Conservation (phyloP, 2,888 invertebrate genomes). For the Catocala fraxini region DNA sequence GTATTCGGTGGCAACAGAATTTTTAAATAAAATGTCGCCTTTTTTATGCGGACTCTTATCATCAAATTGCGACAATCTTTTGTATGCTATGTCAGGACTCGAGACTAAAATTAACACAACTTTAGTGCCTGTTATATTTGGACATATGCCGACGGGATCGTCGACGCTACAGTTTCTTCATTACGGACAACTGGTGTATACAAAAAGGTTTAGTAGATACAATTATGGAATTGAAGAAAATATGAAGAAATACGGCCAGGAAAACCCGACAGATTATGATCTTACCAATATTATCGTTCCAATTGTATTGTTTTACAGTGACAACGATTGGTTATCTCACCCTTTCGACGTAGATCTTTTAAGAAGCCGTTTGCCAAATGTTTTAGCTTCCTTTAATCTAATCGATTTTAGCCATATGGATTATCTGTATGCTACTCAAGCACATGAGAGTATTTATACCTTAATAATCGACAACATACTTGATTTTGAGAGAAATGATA, state of each 20-base stretch:
- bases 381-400: constrained; percentile 79
- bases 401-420: constrained; percentile 90
- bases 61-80: constrained; percentile 60
- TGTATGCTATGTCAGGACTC: constrained; percentile 62
- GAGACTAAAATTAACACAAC: constrained; percentile 70
- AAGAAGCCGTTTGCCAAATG: constrained; percentile 79
- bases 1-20: constrained; percentile 57
- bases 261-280: constrained; percentile 69
- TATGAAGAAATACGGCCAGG: constrained; percentile 75
- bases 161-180: constrained; percentile 84
- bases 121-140: constrained; percentile 87
- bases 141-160: constrained; percentile 88
- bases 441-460: constrained; percentile 83
- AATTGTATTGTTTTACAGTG: constrained; percentile 68
- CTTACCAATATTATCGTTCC: constrained; percentile 63
- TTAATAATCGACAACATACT: constrained; percentile 65
- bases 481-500: constrained; percentile 30
- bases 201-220: constrained; percentile 69
- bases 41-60: constrained; percentile 59
- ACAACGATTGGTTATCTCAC: constrained; percentile 81
- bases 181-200: constrained; percentile 72
- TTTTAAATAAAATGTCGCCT: constrained; percentile 58
- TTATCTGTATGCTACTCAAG: constrained; percentile 89
- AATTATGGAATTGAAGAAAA: constrained; percentile 66
- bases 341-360: constrained; percentile 79